Base-by-base conservation (phyloP, 2,113 vertebrate genomes). In the Leptocoma aspasia region DNA sequence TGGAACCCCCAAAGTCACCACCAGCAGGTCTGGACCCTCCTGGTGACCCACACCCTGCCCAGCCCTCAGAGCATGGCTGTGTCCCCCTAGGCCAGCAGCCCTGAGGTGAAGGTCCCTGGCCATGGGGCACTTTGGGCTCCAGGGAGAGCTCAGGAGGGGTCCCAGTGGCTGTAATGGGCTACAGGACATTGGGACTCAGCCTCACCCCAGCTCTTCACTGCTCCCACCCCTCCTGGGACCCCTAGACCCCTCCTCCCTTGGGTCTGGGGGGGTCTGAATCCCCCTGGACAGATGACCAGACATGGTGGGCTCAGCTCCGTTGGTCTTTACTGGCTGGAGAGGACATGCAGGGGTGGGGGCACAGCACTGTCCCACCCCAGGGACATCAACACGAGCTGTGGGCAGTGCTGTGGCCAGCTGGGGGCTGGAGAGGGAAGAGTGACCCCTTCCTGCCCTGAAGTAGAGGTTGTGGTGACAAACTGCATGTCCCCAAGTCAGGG, bases 41-140 rank as follows among this genome's bases (percentile, higher is more conserved):
- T 4, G 3, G 65, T n/a, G 24, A 2, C 42, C 79, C 44, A 9
- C 15, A 65, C 0, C 19, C 47, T 28, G 35, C 33, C 59, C 54
- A 31, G 19, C n/a, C 30, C 39, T 24, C 1, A 5, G 7, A 23
- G 5, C 0, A 0, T 3, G 20, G 31, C 39, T 0, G 0, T 35
- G 56, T 22, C 24, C 21, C 71, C 65, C 11, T 8, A 16, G 75
- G 9, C 19, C 42, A 66, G 47, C 52, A 57, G 82, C 77, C 44
- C 78, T 12, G 3, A 1, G 31, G 17, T 22, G 64, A 26, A 50
- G 71, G 27, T 24, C 49, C 39, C 22, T 41, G 49, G 69, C 31
- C 24, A 9, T 2, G 16, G 76, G 54, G 44, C 14, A 11, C 45
- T 14, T 4, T 2, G 37, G 52, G 42, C 27, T 53, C 49, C 44